Base-by-base conservation (phyloP, 64 coral and sea anemone species). In the Porites australiensis region DNA sequence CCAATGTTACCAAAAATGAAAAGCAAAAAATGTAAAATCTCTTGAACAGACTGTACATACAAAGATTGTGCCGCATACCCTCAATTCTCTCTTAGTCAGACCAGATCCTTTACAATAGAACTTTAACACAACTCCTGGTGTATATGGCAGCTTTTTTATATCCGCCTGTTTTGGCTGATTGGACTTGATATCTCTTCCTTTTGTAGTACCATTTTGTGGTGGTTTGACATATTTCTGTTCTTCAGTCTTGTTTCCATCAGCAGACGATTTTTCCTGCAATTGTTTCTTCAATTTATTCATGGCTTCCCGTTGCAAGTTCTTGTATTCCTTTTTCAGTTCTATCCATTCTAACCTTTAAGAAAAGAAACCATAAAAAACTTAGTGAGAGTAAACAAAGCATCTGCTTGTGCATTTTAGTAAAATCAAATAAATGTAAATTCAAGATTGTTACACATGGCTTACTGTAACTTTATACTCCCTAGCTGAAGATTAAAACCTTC, bases 251-350 rank as follows among this genome's bases (percentile, higher is more conserved):
- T 37, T 49, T 0, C 4, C 18, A 21, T 61, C 78, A 53, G 13
- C 86, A 46, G 92, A 63, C 13, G 55, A 58, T 64, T 93, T 83
- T n/a, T 48, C 86, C 43, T 93, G 94, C 19, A 99, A 85, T 21
- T 99, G 94, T 62, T 79, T 72, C 65, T 99, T 99, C 6, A 96
- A 76, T 10, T 91, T 89, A 27, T 96, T 89, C 91, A 99, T 99
- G 8, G 98, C 91, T 73, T 91, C 82, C 13, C 94, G 82, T 62
- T 99, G 98, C 9, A 96, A 74, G 22, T 93, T 79, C 44, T 94
- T 96, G 73, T 96, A 96, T 75, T 99, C 94, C 52, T 90, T 27
- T 48, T 96, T 99, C 54, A 99, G 83, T n/a, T 82, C 87, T 57
- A 96, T 66, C 98, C 98, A 99, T 44, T 99, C 98, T 1, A 93